A percentile compares a stretch with the other conserved stretches of the same genome.
phyloP scores from a whole-genome alignment of 2,797 vertebrate genomes.

The Moxostoma hubbsi region DNA sequence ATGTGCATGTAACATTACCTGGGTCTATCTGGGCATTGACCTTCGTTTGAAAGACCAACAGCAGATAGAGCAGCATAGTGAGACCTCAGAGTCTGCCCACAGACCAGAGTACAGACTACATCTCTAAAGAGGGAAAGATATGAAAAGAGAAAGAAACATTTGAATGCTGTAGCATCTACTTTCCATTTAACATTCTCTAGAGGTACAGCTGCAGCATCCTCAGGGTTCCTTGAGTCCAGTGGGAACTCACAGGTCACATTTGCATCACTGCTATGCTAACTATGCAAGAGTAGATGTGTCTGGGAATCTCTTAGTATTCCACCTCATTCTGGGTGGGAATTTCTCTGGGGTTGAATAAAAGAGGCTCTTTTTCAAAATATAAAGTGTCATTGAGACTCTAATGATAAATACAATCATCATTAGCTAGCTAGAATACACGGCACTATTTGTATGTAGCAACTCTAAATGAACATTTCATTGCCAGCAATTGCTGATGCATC shows the following conservation, averaged over 20 bases:
- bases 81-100: conserved; percentile 71
- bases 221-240: conserved; percentile 6
- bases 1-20: conserved; percentile 68
- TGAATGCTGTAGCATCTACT: neutral
- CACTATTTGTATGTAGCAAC: neutral
- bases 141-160: conserved; percentile 15
- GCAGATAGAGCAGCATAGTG: conserved; percentile 89
- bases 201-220: neutral
- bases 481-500: no score
- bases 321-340: neutral
- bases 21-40: conserved; percentile 84
- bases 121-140: conserved; percentile 66
- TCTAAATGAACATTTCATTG: conserved; percentile 1
- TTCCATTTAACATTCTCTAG: neutral
- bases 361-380: conserved; percentile 7
- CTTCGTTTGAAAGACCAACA: conserved; percentile 81
- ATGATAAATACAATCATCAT: no score
- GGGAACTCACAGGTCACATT: conserved; percentile 25
- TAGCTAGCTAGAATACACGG: neutral
- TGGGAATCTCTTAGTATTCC: neutral
- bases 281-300: conserved; percentile 20
- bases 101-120: conserved; percentile 75
- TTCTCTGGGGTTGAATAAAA: conserved; percentile 3
- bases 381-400: neutral
- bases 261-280: conserved; percentile 38